Evolutionary conservation across 2,797 vertebrate species (phyloP), one percentile per base, ranked within the genome.

Genomic region (Bucorvus abyssinicus): DNA sequence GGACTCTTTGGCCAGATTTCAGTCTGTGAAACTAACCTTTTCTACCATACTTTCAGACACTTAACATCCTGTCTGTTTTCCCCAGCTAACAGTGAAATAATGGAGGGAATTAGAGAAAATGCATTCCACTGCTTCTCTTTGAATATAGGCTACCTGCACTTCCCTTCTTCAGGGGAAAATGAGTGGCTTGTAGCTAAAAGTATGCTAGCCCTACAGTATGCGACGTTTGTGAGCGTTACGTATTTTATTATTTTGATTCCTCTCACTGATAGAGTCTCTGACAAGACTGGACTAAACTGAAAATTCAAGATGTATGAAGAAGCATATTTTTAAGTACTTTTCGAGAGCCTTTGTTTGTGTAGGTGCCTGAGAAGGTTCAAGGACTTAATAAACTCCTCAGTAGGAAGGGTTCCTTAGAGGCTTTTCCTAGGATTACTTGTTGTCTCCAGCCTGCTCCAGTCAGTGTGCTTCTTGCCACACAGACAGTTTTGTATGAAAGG

Each of bases 91-190:
- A 67, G 79, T 7, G 20, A 76, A 97, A 82, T 71, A 91, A 92
- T 93, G 91, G 74, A 93, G 49, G 61, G 93, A 97, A 96, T 94
- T 91, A 95, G 84, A 96, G 82, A 81, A 87, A 82, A 90, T n/a
- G 36, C 13, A 57, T 30, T 89, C 73, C 2, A 11, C 8, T 12
- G 5, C 63, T 96, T 70, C n/a, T 71, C n/a, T 93, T 89, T 77
- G 71, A 92, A 71, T 93, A 70, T 6, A 60, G 45, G 34, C 84
- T 87, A 77, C 27, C 26, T 44, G 9, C 3, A 9, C 47, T 84
- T 89, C 67, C 23, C 38, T 57, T 67, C 74, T 80, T 70, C 7
- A 4, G 59, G 45, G 36, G 47, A 60, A 94, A 94, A 89, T 9
- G 30, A 9, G 45, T 52, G 22, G 30, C 30, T 92, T 78, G 20